Conservation (phyloP, 2,888 invertebrate species). For the Acrocyrtus sp. region DNA sequence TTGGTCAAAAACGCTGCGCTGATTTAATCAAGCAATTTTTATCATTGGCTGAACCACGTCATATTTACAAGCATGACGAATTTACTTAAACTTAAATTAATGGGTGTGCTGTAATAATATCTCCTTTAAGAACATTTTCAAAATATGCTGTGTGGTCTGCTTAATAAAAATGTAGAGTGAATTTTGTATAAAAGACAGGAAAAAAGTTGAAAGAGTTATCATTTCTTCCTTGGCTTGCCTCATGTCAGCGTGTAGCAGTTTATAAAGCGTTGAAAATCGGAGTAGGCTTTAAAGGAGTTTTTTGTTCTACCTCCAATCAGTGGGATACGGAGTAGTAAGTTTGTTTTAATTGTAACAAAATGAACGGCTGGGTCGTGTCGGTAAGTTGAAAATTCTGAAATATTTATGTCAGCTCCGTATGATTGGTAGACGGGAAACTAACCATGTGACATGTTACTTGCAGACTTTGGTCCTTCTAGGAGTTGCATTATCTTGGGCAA, state of each 20-base stretch:
- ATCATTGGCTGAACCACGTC: not conserved
- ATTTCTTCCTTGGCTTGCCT: conserved; percentile 31
- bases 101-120: not conserved
- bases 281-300: not conserved
- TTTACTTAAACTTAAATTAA: not conserved
- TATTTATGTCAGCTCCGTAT: not conserved
- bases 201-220: conserved; percentile 11
- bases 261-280: conserved; percentile 12
- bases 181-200: conserved; percentile 34
- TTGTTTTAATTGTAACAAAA: too few species aligned
- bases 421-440: too few species aligned
- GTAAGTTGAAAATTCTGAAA: conserved; percentile 12
- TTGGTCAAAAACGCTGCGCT: not conserved
- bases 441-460: too few species aligned
- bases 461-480: conserved; percentile 28
- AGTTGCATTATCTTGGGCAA: conserved; percentile 9
- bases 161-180: not conserved
- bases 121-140: not conserved
- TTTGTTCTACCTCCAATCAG: not conserved
- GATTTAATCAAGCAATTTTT: too few species aligned
- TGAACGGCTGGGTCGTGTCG: conserved; percentile 24
- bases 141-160: not conserved
- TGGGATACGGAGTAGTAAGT: not conserved
- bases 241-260: not conserved
- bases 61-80: not conserved